phyloP scores from a whole-genome alignment of 1,140 invertebrate species.

The Coelopa frigida region DNA sequence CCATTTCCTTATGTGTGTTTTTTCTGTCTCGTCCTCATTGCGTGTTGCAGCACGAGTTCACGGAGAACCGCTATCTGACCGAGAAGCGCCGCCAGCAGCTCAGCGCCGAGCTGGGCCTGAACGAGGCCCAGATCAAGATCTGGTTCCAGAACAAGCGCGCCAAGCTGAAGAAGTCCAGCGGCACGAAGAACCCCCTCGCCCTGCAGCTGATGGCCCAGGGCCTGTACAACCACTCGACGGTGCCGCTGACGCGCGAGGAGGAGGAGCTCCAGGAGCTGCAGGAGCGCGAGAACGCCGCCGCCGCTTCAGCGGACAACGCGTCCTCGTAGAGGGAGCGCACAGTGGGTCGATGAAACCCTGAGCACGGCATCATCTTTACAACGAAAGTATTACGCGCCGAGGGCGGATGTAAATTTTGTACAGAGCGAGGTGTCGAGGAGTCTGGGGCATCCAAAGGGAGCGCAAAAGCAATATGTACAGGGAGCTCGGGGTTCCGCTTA shows the following conservation, averaged over 20 bases:
- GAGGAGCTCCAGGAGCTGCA: slow-evolving; percentile 53
- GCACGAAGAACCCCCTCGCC: slow-evolving; percentile 75
- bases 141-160: slow-evolving; percentile 94
- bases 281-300: slow-evolving; percentile 22
- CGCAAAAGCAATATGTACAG: too few species aligned
- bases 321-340: too few species aligned
- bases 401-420: too few species aligned
- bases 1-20: background rate
- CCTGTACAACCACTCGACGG: slow-evolving; percentile 80
- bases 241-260: slow-evolving; percentile 63
- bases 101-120: slow-evolving; percentile 76
- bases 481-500: too few species aligned
- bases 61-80: slow-evolving; percentile 84
- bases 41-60: slow-evolving; percentile 63
- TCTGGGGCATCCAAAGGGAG: too few species aligned
- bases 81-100: slow-evolving; percentile 81
- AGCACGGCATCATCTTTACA: background rate
- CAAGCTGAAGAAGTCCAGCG: slow-evolving; percentile 86
- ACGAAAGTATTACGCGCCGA: background rate
- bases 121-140: slow-evolving; percentile 95
- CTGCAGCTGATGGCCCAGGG: slow-evolving; percentile 87
- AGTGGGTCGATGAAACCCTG: too few species aligned
- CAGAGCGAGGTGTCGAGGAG: too few species aligned
- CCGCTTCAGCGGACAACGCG: too few species aligned
- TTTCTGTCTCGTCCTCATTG: background rate